These are phyloP conservation scores for Tipula vernalis DNA, from an alignment of 2,888 invertebrate species.

Conservation along the genomic window DNA sequence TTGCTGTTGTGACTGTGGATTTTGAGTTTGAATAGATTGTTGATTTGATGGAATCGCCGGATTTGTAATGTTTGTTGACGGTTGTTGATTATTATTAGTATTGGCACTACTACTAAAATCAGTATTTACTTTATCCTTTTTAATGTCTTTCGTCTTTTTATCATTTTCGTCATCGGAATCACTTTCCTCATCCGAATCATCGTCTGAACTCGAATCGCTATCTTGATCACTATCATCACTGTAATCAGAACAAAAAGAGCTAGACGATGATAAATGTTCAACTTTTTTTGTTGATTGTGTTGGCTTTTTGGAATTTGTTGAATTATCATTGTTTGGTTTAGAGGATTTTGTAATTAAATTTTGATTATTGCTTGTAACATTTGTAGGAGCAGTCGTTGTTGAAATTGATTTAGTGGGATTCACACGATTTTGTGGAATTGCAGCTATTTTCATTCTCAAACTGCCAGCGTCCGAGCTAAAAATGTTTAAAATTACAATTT, in stretches of 20 bases:
- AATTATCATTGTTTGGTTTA: slow-evolving; percentile 13
- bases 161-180: background rate
- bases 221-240: slow-evolving; percentile 16
- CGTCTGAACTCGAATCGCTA: slow-evolving; percentile 19
- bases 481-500: background rate
- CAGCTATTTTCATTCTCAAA: slow-evolving; percentile 35
- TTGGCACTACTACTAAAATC: slow-evolving; percentile 26
- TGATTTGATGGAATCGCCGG: background rate
- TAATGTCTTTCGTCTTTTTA: background rate
- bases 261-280: slow-evolving; percentile 16
- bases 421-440: slow-evolving; percentile 24
- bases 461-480: slow-evolving; percentile 31
- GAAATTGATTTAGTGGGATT: slow-evolving; percentile 14
- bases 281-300: slow-evolving; percentile 13
- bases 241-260: slow-evolving; percentile 18
- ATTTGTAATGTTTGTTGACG: background rate
- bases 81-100: background rate
- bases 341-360: slow-evolving; percentile 6
- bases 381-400: background rate
- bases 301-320: slow-evolving; percentile 12
- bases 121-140: background rate
- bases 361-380: slow-evolving; percentile 15
- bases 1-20: background rate
- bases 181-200: background rate
- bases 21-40: background rate